These are phyloP conservation scores for Siphamia tubifer DNA, from an alignment of 2,113 vertebrate genomes.

Conservation along the genomic window DNA sequence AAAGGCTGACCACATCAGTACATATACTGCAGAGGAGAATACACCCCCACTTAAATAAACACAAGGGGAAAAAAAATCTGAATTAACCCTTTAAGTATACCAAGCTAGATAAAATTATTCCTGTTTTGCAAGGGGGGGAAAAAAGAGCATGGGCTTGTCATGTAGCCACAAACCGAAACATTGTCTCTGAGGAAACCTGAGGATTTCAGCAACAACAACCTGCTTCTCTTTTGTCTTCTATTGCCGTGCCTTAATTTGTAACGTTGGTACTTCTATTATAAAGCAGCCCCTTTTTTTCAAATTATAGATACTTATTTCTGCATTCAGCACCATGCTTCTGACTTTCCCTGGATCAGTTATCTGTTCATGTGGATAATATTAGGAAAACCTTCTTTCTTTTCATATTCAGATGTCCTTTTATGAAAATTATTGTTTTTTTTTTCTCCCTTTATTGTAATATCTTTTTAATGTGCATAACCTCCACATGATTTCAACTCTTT, in stretches of 20 bases:
- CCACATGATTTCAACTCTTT: conserved; percentile 8
- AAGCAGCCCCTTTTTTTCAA: conserved; percentile 21
- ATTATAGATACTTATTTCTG: conserved; percentile 23
- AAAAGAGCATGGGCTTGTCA: too few relatives aligned
- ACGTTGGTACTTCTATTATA: conserved; percentile 20
- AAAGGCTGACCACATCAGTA: too few relatives aligned
- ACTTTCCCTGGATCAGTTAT: neutral
- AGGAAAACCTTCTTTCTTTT: too few relatives aligned
- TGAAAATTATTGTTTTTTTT: too few relatives aligned
- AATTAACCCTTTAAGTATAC: too few relatives aligned
- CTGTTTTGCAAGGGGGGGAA: too few relatives aligned
- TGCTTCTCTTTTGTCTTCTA: neutral
- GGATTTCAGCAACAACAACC: neutral
- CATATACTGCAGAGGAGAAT: too few relatives aligned
- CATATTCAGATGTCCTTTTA: too few relatives aligned
- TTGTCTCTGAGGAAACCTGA: neutral
- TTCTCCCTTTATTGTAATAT: neutral
- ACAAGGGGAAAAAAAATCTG: too few relatives aligned
- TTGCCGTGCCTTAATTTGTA: conserved; percentile 61
- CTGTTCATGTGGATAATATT: too few relatives aligned
- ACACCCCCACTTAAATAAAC: too few relatives aligned
- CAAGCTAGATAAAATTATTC: too few relatives aligned
- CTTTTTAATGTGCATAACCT: neutral
- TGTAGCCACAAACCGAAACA: neutral
- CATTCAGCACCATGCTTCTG: neutral